phyloP scores from a whole-genome alignment of 2,888 invertebrate genomes.

The Xanthia icteritia region DNA sequence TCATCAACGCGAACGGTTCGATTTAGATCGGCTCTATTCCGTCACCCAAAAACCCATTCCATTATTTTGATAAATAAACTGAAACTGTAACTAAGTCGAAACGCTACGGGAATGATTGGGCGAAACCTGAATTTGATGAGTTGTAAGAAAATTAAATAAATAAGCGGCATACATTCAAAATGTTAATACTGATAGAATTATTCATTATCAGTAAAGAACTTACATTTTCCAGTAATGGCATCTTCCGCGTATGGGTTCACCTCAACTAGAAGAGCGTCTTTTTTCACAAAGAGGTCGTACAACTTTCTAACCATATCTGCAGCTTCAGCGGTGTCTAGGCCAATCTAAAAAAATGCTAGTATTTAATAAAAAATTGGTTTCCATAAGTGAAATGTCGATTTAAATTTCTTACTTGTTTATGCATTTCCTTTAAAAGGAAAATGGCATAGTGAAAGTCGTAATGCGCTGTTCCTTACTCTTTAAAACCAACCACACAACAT shows the following conservation, averaged over 20 bases:
- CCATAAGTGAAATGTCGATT: not conserved
- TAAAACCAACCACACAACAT: not conserved
- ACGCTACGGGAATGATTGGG: not conserved
- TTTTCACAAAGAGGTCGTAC: slow-evolving; percentile 96
- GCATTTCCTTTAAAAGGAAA: not conserved
- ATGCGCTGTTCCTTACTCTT: not conserved
- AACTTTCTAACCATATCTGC: slow-evolving; percentile 94
- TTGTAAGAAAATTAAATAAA: not conserved
- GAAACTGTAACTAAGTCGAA: not conserved
- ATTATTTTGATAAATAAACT: not conserved
- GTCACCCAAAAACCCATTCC: not conserved
- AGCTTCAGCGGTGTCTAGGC: slow-evolving; percentile 93
- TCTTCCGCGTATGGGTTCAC: slow-evolving; percentile 99
- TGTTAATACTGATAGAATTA: slow-evolving; percentile 6
- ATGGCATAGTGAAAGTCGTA: not conserved
- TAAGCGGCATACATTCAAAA: not conserved
- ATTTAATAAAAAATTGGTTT: not conserved
- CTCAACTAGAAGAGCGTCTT: slow-evolving; percentile 97
- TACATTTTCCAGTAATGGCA: slow-evolving; percentile 93
- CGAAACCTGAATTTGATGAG: not conserved
- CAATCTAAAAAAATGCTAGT: slow-evolving; percentile 89
- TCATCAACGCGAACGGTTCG: not conserved
- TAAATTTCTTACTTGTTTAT: not conserved
- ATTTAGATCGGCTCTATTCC: not conserved
- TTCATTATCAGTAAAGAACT: slow-evolving; percentile 70